Percentiles rank a stretch among this genome's conserved stretches.
These are phyloP conservation scores for Xestia c-nigrum DNA, from an alignment of 2,888 invertebrate species.

Conservation along the genomic window DNA sequence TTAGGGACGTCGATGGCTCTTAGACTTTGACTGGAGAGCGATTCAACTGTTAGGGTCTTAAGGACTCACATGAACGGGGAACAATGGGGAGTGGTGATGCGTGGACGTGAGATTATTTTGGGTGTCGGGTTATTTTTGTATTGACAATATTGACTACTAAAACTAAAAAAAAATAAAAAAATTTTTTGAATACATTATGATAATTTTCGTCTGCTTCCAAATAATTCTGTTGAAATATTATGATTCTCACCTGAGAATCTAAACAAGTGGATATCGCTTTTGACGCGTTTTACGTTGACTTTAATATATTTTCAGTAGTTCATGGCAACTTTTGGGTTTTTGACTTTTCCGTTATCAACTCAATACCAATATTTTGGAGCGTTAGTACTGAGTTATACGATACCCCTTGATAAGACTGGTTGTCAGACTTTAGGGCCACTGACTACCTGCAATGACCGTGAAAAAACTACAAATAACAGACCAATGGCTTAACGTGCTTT, in stretches of 20 bases:
- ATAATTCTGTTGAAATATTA: too few species aligned
- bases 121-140: background rate
- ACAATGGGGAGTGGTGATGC: constrained; percentile 30
- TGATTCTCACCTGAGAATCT: too few species aligned
- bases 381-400: background rate
- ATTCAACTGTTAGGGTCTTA: constrained; percentile 56
- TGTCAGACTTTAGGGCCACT: background rate
- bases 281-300: too few species aligned
- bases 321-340: background rate
- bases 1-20: constrained; percentile 59
- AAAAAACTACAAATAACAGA: background rate
- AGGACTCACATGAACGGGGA: constrained; percentile 21
- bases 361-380: background rate
- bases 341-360: background rate
- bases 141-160: background rate
- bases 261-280: background rate
- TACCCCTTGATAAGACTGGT: background rate
- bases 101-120: constrained; percentile 10
- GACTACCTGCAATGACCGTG: background rate
- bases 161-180: background rate
- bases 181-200: background rate
- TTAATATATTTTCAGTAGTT: background rate
- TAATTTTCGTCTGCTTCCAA: too few species aligned
- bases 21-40: constrained; percentile 53
- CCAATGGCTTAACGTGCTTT: background rate